Base-by-base conservation (phyloP, 2,888 invertebrate genomes). In the Junonia oenone region DNA sequence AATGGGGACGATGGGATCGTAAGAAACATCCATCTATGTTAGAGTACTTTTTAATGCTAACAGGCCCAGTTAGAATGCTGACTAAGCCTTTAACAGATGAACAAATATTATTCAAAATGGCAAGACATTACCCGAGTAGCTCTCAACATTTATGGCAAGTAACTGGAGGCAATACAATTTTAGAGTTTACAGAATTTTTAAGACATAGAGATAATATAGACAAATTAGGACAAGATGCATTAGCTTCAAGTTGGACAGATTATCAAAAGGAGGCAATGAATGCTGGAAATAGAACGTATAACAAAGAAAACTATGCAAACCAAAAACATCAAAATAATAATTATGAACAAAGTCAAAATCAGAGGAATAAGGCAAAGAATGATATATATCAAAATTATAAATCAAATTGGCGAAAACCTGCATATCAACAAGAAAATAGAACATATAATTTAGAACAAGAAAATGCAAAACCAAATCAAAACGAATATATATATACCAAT, bases 51-150 rank as follows among this genome's bases (percentile, higher is more conserved):
- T 31, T 55, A 1, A 29, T 17, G 0, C 9, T 55, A 38, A 26
- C 35, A 0, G 29, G 55, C 0, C 55, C 55, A 46, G 58, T 51
- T 0, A 55, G 45, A 8, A 55, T 55, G 55, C 27, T 58, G 6
- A 45, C 51, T 27, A 48, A 43, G 11, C 19, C 14, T 0, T 51
- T 58, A n/a, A 45, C 51, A 8, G 58, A 51, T 22, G 50, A 48
- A 11, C 52, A 59, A 26, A n/a, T 59, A 6, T 26, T 59, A n/a
- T n/a, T n/a, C n/a, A n/a, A n/a, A n/a, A n/a, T n/a, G n/a, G n/a
- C n/a, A n/a, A n/a, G n/a, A n/a, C 55, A 55, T 13, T 50, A 45
- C 13, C 55, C 55, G 6, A 49, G 37, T 11, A 14, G 35, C 17
- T 11, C 49, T 15, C 49, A 55, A 35, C 37, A 55, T 8, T 19